Base-by-base conservation (phyloP, 1,140 invertebrate species). In the Galendromus occidentalis region DNA sequence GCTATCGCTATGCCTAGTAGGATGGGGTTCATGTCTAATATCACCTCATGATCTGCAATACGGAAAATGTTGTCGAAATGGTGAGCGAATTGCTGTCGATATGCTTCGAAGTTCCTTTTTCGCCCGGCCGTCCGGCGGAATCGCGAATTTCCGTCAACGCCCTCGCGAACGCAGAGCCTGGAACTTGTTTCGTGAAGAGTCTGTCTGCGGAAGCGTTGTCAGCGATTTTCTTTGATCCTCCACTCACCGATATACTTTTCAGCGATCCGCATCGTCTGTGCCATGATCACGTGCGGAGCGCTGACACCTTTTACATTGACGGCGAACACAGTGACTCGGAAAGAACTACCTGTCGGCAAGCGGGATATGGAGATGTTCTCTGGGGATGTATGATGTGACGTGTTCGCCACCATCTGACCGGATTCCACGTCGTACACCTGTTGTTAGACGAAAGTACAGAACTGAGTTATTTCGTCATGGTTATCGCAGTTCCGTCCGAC, bases 241-340 rank as follows among this genome's bases (percentile, higher is more conserved):
- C 25, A 59, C 51, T 59, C 14, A 59, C 51, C 51, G 14, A 33
- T 59, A 25, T 59, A 59, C 22, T 59, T 59, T n/a, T 29, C 25
- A 59, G 51, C 51, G 25, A 29, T 25, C 51, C 51, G 51, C 51
- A 59, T 59, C 20, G 51, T 59, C 33, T 59, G 51, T 12, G 51
- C 51, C 51, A 59, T 59, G 51, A 59, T 59, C 25, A 59, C 51
- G 51, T 59, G 51, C 33, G 51, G 51, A 25, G 51, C 51, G 51
- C 51, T 59, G 51, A 59, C 51, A 17, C 51, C 51, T 25, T 59
- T 59, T 14, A 59, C 51, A 59, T 59, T 59, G 33, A 59, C 51
- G 33, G 51, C 51, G 22, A 59, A 59, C 12, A 59, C 51, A 2
- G 51, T 22, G 2, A 59, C 51, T 59, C 51, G 14, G 22, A 59